Conservation (phyloP, 2,888 invertebrate genomes). For the Apamea sordens region DNA sequence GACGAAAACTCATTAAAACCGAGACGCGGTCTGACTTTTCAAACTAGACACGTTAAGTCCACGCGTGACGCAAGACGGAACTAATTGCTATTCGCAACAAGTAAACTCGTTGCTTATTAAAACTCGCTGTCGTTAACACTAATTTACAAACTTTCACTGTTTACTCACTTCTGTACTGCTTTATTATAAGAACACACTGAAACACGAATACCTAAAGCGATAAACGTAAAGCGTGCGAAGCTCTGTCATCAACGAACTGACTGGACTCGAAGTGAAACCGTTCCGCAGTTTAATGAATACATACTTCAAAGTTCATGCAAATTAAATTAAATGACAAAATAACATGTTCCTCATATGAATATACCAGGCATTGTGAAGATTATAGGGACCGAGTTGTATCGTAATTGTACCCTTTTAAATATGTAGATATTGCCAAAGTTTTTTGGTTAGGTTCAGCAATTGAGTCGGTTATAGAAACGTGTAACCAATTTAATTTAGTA, state of each 20-base stretch:
- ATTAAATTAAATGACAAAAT: constrained; percentile 42
- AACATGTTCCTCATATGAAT: constrained; percentile 21
- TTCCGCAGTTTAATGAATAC: constrained; percentile 21
- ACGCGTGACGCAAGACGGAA: constrained; percentile 86
- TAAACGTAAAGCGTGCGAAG: constrained; percentile 23
- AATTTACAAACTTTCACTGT: constrained; percentile 81
- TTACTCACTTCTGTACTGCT: constrained; percentile 65
- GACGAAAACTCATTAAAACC: constrained; percentile 90
- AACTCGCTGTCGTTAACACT: constrained; percentile 83
- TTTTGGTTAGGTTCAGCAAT: constrained; percentile 70
- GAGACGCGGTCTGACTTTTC: constrained; percentile 89
- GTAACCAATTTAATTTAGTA: constrained; percentile 86
- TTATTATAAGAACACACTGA: constrained; percentile 63
- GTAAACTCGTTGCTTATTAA: constrained; percentile 85
- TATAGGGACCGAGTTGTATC: constrained; percentile 26
- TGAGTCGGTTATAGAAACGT: constrained; percentile 74
- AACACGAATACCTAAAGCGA: constrained; percentile 35
- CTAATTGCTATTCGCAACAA: constrained; percentile 87
- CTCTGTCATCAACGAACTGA: constrained; percentile 21
- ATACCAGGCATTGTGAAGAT: constrained; percentile 45
- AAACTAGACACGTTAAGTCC: constrained; percentile 90
- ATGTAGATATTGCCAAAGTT: constrained; percentile 62
- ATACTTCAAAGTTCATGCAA: constrained; percentile 23
- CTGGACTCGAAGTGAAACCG: neutral
- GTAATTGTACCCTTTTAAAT: constrained; percentile 55